A percentile compares a stretch with the other conserved stretches of the same genome.
phyloP scores from a whole-genome alignment of 2,797 vertebrate genomes.

The Heteromormyrus szaboi region DNA sequence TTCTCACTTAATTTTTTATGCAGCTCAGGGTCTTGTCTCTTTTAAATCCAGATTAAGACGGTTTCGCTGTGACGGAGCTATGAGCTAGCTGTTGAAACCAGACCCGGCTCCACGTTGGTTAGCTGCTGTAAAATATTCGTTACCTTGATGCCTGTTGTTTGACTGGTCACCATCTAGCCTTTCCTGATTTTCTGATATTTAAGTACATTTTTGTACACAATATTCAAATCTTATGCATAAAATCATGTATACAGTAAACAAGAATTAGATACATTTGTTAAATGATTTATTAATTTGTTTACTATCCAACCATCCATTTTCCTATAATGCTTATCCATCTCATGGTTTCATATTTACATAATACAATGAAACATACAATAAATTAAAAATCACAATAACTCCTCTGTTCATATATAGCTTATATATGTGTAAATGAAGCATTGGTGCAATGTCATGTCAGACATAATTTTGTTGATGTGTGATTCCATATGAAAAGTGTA shows the following conservation, averaged over 20 bases:
- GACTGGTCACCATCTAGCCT: not conserved
- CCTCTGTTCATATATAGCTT: not conserved
- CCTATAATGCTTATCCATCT: not conserved
- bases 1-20: slow-evolving; percentile 7
- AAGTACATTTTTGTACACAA: not conserved
- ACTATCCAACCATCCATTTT: not conserved
- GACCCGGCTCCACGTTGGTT: not conserved
- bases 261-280: not conserved
- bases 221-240: not conserved
- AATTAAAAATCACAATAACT: not conserved
- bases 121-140: not conserved
- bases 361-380: not conserved
- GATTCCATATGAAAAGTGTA: not conserved
- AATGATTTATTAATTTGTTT: not conserved
- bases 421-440: not conserved
- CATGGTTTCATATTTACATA: not conserved
- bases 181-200: not conserved
- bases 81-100: not conserved
- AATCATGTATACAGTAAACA: not conserved
- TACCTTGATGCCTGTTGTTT: not conserved
- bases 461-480: not conserved
- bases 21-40: not conserved
- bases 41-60: not conserved
- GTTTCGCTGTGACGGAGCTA: not conserved
- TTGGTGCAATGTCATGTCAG: not conserved